phyloP scores from a whole-genome alignment of 2,888 invertebrate species.

The Apamea sordens region DNA sequence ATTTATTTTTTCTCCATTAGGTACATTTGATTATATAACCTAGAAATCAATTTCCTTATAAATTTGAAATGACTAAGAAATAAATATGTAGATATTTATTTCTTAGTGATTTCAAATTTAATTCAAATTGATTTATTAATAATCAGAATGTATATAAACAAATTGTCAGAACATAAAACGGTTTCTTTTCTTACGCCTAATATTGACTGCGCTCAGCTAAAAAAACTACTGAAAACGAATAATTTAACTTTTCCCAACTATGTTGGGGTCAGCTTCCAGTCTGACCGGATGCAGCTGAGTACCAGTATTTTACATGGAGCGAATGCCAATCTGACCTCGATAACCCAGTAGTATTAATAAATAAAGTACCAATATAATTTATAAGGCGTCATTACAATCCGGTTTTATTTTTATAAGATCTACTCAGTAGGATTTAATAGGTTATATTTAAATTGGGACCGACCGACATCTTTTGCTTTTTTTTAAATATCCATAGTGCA shows the following conservation, averaged over 20 bases:
- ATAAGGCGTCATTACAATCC: background rate
- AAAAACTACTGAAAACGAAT: background rate
- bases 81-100: too few species aligned
- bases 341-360: background rate
- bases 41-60: background rate
- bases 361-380: constrained; percentile 21
- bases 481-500: constrained; percentile 13
- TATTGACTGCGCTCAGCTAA: background rate
- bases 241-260: background rate
- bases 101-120: too few species aligned
- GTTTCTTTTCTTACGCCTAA: background rate
- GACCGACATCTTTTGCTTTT: constrained; percentile 16
- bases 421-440: background rate
- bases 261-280: background rate
- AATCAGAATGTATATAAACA: background rate
- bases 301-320: background rate
- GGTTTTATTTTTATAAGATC: constrained; percentile 8
- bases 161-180: background rate
- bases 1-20: background rate
- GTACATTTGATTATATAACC: background rate
- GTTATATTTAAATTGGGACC: constrained; percentile 16
- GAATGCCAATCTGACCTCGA: background rate
- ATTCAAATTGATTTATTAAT: background rate
- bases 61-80: too few species aligned
- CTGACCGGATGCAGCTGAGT: background rate